Evolutionary conservation across 2,797 vertebrate species (phyloP).

Genomic region (Rhodeus uyekii): DNA sequence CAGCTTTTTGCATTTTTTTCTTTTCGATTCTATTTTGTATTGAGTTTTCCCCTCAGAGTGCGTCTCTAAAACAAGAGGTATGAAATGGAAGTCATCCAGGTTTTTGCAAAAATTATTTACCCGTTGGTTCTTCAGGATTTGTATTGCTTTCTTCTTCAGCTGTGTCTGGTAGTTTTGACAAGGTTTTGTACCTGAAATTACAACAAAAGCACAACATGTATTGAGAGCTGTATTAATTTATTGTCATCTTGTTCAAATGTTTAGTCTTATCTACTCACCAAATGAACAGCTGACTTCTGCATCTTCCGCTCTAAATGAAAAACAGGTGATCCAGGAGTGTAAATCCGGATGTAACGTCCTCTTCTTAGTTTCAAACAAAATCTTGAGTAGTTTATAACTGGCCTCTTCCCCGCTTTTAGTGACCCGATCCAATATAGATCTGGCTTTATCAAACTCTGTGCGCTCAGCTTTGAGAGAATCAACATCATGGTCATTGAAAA

Average conservation of each 20-base stretch:
- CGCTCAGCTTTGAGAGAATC: not conserved
- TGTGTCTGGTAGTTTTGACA: conserved; percentile 12
- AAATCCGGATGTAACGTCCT: not conserved
- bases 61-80: conserved; percentile 43
- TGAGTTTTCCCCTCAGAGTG: not conserved
- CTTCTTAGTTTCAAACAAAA: conserved; percentile 9
- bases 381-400: conserved; percentile 37
- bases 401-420: not conserved
- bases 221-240: not conserved
- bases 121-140: not conserved
- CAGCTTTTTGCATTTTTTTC: conserved; percentile 29
- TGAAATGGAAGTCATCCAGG: not conserved
- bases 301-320: not conserved
- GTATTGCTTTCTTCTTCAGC: conserved; percentile 1
- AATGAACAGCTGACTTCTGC: not conserved
- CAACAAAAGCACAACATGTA: not conserved
- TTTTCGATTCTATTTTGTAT: conserved; percentile 15
- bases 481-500: not conserved
- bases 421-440: conserved; percentile 18
- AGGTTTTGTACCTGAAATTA: conserved; percentile 18
- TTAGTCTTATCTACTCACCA: not conserved
- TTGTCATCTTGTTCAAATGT: not conserved
- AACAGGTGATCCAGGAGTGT: conserved; percentile 22
- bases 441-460: conserved; percentile 26
- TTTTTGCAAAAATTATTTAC: fast-evolving